Base-by-base conservation (phyloP, 2,797 vertebrate species). In the Arctocebus calabarensis region DNA sequence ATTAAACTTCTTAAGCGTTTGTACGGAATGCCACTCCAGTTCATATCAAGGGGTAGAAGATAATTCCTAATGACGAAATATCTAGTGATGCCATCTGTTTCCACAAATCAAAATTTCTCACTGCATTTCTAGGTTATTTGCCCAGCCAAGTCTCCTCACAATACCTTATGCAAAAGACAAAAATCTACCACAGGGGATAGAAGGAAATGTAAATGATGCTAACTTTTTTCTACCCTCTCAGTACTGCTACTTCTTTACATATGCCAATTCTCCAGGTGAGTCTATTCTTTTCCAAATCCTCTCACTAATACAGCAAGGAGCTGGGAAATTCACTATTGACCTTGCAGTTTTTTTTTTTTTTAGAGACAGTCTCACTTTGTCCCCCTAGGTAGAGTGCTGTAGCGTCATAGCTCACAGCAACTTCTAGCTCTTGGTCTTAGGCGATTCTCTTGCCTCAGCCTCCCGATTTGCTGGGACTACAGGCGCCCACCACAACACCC, bases 21-120 rank as follows among this genome's bases (percentile, higher is more conserved):
- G 25, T n/a, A 90, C 20, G 32, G 40, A 55, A 5, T 79, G 37
- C 29, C 37, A 90, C 32, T 91, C 7, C 19, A 59, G 34, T 88
- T 93, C 61, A 92, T 40, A 66, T 68, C 52, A 88, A 96, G 84
- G 70, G 70, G 91, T 43, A 95, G 78, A 87, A 91, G 34, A 74
- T 66, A 45, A 87, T 57, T 93, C 79, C 62, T 88, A 48, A 96
- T 90, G 59, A 95, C 52, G 73, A 95, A 37, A 3, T 94, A 94
- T 55, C 34, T 77, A 86, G 29, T 68, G 74, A 94, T 25, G 81
- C n/a, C 62, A 93, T 71, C 77, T 77, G 82, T 94, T 90, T 94
- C 66, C 45, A 83, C n/a, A 94, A 94, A 94, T 96, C 87, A 94
- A 94, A 64, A 94, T 77, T 94, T 96, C 40, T 95, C 62, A 77